Conservation (phyloP, 2,113 vertebrate genomes). For the Empidonax alnorum region DNA sequence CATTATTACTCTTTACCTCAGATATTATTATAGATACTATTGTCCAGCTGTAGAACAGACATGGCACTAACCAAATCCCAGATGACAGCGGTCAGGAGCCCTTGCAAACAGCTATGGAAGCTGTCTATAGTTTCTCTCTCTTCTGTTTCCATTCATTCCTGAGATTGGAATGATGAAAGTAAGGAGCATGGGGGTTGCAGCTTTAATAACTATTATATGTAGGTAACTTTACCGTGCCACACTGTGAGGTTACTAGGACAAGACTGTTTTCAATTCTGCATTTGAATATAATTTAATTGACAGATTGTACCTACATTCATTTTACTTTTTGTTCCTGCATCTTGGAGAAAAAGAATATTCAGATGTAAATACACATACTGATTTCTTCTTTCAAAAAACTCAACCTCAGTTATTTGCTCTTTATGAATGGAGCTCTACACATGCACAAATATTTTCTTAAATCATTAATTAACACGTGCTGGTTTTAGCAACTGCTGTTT, state of each 20-base stretch:
- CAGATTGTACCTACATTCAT: rapidly evolving
- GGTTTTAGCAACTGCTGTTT: not conserved
- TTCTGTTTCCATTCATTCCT: not conserved
- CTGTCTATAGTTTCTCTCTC: not conserved
- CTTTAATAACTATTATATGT: not conserved
- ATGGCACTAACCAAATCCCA: not conserved
- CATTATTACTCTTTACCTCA: rapidly evolving
- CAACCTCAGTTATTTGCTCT: not conserved
- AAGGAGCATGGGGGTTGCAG: not conserved
- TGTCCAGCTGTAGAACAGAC: not conserved
- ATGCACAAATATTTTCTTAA: not conserved
- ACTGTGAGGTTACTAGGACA: not conserved
- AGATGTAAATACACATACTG: not conserved
- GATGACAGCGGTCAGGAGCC: not conserved
- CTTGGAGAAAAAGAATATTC: not conserved
- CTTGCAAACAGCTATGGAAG: not conserved
- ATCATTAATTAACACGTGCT: not conserved
- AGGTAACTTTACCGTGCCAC: not conserved
- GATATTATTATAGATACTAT: not conserved
- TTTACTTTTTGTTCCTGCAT: not conserved
- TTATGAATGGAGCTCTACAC: not conserved
- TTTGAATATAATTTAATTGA: not conserved
- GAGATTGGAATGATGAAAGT: not conserved
- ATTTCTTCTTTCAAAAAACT: not conserved
- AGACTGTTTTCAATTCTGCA: not conserved